Conservation (phyloP, 2,888 invertebrate species). For the Leucania comma region DNA sequence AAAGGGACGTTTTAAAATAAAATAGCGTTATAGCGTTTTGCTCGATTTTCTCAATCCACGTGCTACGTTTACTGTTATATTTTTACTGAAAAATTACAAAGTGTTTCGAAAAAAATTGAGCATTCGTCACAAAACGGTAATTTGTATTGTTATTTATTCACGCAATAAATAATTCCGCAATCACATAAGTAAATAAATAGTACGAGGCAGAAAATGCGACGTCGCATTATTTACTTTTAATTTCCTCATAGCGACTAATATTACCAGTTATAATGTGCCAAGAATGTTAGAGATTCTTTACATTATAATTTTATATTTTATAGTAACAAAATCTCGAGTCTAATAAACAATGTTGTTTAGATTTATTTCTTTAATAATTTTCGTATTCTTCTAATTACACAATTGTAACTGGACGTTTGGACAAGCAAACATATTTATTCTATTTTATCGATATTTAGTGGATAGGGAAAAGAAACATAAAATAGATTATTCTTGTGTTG, state of each 20-base stretch:
- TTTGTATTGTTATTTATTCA: conserved; percentile 9
- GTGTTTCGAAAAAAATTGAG: not conserved
- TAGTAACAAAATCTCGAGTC: not conserved
- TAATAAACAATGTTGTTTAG: conserved; percentile 12
- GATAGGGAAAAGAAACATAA: not conserved
- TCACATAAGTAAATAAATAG: conserved; percentile 31
- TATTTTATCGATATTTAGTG: not conserved
- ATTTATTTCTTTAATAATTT: conserved; percentile 11
- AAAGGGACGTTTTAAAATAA: conserved; percentile 20
- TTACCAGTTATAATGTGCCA: not conserved
- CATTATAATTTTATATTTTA: not conserved
- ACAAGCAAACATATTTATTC: not conserved
- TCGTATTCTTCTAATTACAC: conserved; percentile 5
- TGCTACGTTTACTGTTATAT: not conserved
- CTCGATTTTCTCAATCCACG: not conserved
- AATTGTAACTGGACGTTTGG: not conserved
- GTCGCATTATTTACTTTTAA: conserved; percentile 18
- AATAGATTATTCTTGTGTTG: not conserved
- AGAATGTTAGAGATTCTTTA: conserved; percentile 18
- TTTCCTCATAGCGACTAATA: conserved; percentile 39
- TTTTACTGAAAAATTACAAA: conserved; percentile 4
- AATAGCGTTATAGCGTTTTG: not conserved
- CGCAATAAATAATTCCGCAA: conserved; percentile 27
- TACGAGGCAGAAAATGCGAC: conserved; percentile 14
- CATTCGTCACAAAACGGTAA: not conserved